Conservation (phyloP, 2,113 vertebrate genomes). For the Glaucomys volans region DNA sequence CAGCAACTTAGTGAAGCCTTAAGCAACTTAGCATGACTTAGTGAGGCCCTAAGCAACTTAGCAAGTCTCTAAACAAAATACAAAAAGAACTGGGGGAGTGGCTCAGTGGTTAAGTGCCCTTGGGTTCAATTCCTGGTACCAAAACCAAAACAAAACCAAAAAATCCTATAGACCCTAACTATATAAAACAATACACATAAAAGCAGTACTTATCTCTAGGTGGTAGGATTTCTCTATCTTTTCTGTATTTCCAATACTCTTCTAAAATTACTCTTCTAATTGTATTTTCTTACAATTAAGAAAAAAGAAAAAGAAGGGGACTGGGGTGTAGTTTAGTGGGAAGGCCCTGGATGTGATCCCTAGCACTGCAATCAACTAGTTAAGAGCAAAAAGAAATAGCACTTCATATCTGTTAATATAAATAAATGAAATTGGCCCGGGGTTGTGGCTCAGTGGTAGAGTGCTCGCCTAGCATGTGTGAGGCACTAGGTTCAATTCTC, state of each 20-base stretch:
- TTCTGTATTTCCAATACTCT: conserved; percentile 54
- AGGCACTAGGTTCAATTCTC: too few species aligned
- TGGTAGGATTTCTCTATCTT: background rate
- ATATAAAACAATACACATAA: background rate
- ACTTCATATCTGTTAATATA: conserved; percentile 31
- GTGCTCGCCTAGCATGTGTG: too few species aligned
- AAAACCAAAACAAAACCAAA: too few species aligned
- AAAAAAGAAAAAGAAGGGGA: background rate
- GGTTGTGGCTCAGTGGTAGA: too few species aligned
- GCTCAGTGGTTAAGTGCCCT: too few species aligned
- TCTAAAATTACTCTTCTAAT: too few species aligned
- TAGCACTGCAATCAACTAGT: background rate
- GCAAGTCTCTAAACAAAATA: too few species aligned
- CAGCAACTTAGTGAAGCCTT: too few species aligned
- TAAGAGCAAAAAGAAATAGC: background rate
- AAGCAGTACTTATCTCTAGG: background rate
- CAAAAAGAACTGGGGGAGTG: too few species aligned
- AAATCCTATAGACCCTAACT: background rate
- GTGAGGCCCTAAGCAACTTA: too few species aligned
- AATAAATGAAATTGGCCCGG: conserved; percentile 3
- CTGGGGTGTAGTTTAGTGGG: background rate
- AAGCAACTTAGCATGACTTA: too few species aligned
- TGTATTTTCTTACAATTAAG: conserved; percentile 21
- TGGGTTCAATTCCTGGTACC: too few species aligned
- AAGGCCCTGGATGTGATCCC: background rate